Conservation (phyloP, 2,113 vertebrate genomes). For the Anarhynchus alexandrinus region DNA sequence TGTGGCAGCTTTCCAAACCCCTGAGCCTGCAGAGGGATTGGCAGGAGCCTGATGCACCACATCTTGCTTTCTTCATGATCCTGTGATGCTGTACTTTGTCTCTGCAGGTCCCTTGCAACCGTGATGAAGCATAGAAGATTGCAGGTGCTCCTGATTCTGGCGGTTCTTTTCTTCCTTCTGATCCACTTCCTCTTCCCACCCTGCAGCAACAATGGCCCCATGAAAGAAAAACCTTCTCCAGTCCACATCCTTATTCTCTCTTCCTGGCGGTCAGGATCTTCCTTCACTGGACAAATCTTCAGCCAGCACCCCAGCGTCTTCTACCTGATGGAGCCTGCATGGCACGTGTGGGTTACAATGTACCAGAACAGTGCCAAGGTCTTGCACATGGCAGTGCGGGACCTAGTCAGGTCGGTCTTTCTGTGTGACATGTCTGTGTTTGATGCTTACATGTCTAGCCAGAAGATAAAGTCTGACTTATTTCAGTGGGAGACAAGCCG, state of each 20-base stretch:
- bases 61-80: background rate
- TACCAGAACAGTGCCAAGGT: constrained; percentile 68
- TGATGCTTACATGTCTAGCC: constrained; percentile 84
- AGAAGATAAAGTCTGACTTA: constrained; percentile 76
- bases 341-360: constrained; percentile 89
- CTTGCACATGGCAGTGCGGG: constrained; percentile 88
- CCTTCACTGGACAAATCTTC: constrained; percentile 93
- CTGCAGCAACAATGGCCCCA: background rate
- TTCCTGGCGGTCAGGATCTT: constrained; percentile 94
- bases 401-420: constrained; percentile 84
- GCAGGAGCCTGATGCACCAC: background rate
- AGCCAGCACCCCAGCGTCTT: constrained; percentile 94
- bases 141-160: constrained; percentile 11
- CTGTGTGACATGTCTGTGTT: constrained; percentile 91
- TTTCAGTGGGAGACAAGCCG: constrained; percentile 91
- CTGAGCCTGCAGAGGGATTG: background rate
- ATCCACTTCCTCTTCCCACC: constrained; percentile 71
- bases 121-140: constrained; percentile 19
- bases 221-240: constrained; percentile 25
- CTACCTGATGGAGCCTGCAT: constrained; percentile 94
- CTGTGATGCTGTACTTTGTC: background rate
- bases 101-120: background rate
- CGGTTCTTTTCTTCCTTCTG: constrained; percentile 71
- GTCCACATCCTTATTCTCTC: constrained; percentile 91
- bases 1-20: background rate